Percentiles rank a stretch among this genome's conserved stretches.
Conservation (phyloP, 2,113 vertebrate genomes). For the Grus americana region DNA sequence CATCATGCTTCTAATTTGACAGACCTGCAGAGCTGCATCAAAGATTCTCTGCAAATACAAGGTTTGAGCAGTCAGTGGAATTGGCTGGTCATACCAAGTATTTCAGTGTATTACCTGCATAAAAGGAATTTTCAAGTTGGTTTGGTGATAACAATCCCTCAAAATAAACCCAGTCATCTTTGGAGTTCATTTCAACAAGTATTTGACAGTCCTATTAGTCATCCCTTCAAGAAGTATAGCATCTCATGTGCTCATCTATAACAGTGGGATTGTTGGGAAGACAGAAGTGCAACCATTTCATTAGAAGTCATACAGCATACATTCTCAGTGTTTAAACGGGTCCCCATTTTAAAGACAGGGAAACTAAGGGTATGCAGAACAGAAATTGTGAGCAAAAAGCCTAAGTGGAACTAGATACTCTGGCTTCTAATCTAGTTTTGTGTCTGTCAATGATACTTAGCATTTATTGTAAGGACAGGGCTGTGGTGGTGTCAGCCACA, state of each 20-base stretch:
- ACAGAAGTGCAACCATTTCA: not conserved
- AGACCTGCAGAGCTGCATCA: conserved; percentile 24
- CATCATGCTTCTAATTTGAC: conserved; percentile 46
- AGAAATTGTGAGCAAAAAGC: not conserved
- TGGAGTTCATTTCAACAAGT: not conserved
- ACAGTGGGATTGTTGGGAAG: not conserved
- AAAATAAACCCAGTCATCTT: not conserved
- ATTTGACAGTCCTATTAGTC: conserved; percentile 8
- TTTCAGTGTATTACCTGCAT: not conserved
- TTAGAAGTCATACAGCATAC: not conserved
- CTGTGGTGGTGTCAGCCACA: not conserved
- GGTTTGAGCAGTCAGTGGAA: not conserved
- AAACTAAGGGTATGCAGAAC: not conserved
- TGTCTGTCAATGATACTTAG: not conserved
- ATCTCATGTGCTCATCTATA: not conserved
- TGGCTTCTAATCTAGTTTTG: not conserved
- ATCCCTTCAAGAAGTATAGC: not conserved
- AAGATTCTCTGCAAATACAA: conserved; percentile 11
- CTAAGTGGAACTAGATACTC: not conserved
- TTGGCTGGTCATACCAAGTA: not conserved
- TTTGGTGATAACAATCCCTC: not conserved
- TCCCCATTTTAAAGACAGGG: not conserved
- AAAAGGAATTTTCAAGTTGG: not conserved
- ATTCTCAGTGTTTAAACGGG: not conserved
- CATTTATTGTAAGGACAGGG: not conserved